Evolutionary conservation across 2,888 invertebrate genomes (phyloP), one percentile per base, ranked within the genome.

Genomic region (Aleiodes testaceus): DNA sequence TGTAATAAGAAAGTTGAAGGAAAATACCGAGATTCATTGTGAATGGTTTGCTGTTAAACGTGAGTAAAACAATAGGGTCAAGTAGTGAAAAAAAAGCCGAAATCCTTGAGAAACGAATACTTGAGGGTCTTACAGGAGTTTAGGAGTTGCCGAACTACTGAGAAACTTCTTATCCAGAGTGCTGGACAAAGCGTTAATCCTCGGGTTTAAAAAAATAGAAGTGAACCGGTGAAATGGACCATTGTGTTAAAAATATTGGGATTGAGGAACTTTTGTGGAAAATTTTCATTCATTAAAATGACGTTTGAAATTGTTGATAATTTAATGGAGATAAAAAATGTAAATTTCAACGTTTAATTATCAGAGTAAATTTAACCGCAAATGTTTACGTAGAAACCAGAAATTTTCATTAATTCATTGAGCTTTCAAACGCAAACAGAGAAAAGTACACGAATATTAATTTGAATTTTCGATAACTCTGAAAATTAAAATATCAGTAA

Each of bases 141-240:
- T 76, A 69, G 75, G 76, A 77, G 74, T 74, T 66, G 74, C 70
- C 72, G 77, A 79, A 72, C 74, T 77, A 73, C 69, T 72, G 73
- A 26, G n/a, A 12, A 53, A 53, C 53, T 53, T 53, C 22, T 26
- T 49, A 16, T 49, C 49, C 78, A 36, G n/a, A 18, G n/a, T n/a
- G 77, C 72, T 76, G 79, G 75, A 76, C 79, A 79, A 79, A 80
- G 79, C 81, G 79, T 81, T 80, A 81, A 79, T 79, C 80, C 80
- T 79, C 71, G 75, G 77, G 49, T 6, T n/a, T n/a, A n/a, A 22
- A 20, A 26, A 47, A 36, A 26, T 44, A 26, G 30, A 59, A 81
- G 78, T 78, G 79, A 77, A 75, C 79, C 75, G 68, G 77, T 80
- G 78, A 78, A 63, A 81, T 81, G 79, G 76, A 76, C 78, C 79